A percentile compares a stretch with the other conserved stretches of the same genome.
Evolutionary conservation across 2,888 invertebrate genomes (phyloP).

Genomic region (Willowsia nigromaculata): DNA sequence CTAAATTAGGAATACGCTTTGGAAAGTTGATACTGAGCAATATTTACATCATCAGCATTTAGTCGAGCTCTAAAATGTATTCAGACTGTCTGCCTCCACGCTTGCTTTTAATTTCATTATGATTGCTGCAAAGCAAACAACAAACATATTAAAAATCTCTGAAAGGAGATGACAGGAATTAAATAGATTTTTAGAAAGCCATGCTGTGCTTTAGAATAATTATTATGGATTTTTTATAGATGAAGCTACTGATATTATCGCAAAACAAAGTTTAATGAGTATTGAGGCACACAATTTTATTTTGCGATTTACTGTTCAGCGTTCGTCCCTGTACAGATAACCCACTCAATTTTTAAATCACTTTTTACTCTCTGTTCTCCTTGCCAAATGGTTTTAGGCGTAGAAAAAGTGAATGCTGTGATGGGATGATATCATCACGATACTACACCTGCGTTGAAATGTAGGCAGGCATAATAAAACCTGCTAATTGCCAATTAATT

Average conservation of each 20-base stretch:
- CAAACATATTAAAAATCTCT: background rate
- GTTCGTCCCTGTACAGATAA: background rate
- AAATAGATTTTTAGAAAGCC: conserved; percentile 54
- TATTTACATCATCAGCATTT: background rate
- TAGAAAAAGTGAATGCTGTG: conserved; percentile 39
- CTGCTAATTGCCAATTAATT: conserved; percentile 67
- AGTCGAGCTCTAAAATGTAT: background rate
- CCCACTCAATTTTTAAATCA: background rate
- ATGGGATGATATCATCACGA: background rate
- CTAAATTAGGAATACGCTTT: conserved; percentile 30
- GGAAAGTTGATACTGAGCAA: conserved; percentile 27
- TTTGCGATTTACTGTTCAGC: background rate
- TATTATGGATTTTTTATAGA: background rate
- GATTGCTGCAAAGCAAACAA: background rate
- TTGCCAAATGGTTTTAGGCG: conserved; percentile 43
- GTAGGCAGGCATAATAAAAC: background rate
- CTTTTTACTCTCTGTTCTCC: background rate
- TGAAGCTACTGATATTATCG: conserved; percentile 34
- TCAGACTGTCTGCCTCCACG: background rate
- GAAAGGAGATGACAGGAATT: conserved; percentile 40
- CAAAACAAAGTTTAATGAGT: background rate
- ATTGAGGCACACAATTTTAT: background rate
- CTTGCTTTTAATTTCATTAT: background rate
- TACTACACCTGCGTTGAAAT: background rate
- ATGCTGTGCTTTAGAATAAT: conserved; percentile 6